Conservation (phyloP, 2,888 invertebrate genomes). For the Ditylenchus weischeri region DNA sequence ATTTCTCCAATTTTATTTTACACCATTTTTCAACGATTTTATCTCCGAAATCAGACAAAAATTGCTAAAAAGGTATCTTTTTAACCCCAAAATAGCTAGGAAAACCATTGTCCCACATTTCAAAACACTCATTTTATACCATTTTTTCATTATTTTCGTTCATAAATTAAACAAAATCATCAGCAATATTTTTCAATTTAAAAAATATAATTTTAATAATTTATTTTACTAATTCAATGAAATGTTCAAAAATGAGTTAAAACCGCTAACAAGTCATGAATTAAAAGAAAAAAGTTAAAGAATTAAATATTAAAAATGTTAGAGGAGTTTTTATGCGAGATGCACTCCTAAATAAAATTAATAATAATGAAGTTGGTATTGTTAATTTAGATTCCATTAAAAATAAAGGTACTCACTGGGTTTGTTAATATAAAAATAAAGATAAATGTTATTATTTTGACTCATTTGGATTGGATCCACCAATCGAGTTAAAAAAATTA, state of each 20-base stretch:
- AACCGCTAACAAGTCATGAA: slow-evolving; percentile 5
- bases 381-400: slow-evolving; percentile 10
- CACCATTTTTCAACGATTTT: background rate
- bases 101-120: too few relatives aligned
- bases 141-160: too few relatives aligned
- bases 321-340: slow-evolving; percentile 27
- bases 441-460: slow-evolving; percentile 14
- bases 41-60: background rate
- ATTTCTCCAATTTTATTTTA: slow-evolving; percentile 1
- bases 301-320: slow-evolving; percentile 24
- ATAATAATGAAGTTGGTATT: slow-evolving; percentile 14
- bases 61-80: too few relatives aligned
- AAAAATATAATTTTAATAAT: too few relatives aligned
- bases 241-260: slow-evolving; percentile 8
- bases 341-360: slow-evolving; percentile 23
- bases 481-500: slow-evolving; percentile 13
- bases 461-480: slow-evolving; percentile 17
- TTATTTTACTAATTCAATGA: too few relatives aligned
- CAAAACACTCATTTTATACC: too few relatives aligned
- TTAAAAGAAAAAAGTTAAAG: slow-evolving; percentile 21
- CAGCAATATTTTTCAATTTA: too few relatives aligned
- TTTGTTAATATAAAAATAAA: slow-evolving; percentile 6
- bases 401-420: slow-evolving; percentile 16
- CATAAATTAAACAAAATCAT: too few relatives aligned
- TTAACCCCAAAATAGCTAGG: too few relatives aligned